Conservation (phyloP, 1,140 invertebrate genomes). For the Cydia pomonella region DNA sequence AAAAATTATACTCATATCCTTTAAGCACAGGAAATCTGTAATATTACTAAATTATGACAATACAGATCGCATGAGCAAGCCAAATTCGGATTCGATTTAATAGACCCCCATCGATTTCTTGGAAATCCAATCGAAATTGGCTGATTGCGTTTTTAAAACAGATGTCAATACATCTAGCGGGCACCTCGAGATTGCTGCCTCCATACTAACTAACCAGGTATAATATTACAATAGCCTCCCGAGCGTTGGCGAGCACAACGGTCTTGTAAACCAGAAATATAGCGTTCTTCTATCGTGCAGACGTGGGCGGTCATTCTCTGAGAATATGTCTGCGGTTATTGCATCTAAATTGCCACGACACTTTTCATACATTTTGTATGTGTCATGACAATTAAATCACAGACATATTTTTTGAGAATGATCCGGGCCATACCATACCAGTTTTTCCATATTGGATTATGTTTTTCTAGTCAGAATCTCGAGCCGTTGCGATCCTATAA, state of each 20-base stretch:
- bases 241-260: background rate
- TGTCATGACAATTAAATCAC: too few relatives aligned
- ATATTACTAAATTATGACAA: background rate
- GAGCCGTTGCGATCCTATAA: conserved; percentile 30
- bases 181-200: conserved; percentile 28
- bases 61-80: background rate
- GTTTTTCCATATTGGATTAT: too few relatives aligned
- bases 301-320: too few relatives aligned
- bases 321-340: too few relatives aligned
- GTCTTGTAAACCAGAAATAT: background rate
- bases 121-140: conserved; percentile 26
- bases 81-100: conserved; percentile 14
- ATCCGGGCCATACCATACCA: too few relatives aligned
- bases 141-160: conserved; percentile 43
- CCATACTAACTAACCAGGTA: conserved; percentile 10
- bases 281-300: background rate
- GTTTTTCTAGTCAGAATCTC: too few relatives aligned
- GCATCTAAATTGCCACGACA: too few relatives aligned
- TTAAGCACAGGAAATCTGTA: background rate
- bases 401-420: too few relatives aligned
- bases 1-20: too few relatives aligned
- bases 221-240: background rate
- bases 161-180: conserved; percentile 55
- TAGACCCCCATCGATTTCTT: conserved; percentile 23
- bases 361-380: too few relatives aligned